Base-by-base conservation (phyloP, 2,797 vertebrate species). In the Pseudochromis fuscus region DNA sequence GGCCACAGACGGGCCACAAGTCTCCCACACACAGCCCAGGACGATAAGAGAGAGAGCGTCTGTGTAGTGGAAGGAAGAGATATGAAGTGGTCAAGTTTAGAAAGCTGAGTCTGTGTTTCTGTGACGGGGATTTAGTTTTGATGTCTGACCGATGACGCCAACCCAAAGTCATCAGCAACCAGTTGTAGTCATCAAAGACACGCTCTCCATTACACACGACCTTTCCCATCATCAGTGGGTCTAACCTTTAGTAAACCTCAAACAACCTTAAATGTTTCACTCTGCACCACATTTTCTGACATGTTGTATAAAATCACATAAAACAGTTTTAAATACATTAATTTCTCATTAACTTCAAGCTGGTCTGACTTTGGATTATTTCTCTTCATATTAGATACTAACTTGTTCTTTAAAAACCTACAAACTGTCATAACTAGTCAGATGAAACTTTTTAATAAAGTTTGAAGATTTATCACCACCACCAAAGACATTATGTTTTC, bases 11-110 rank as follows among this genome's bases (percentile, higher is more conserved):
- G 79, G 72, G 44, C 35, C 52, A 5, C n/a, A 18, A 15, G 25
- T 35, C 40, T 27, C 48, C 33, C n/a, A 23, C 37, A 46, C 62
- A 53, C 46, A 53, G 37, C 16, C 30, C 25, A 31, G 55, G 62
- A 35, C 19, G 60, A 82, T 71, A 77, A 76, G 30, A 30, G 59
- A 58, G 25, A 62, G 55, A 31, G 77, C 46, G 52, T 75, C 76
- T 84, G 81, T 70, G 74, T 82, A 72, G 77, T 86, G 80, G 77
- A 82, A 84, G 53, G 66, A 75, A 70, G 19, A 85, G 81, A 82
- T 81, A 84, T 0, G 59, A 75, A 33, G 45, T 21, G 63, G 66
- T 76, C 56, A 2, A 40, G 80, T 76, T 82, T 19, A 79, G 70
- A 68, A 25, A 64, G 68, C 50, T 4, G 27, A 37, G 40, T 40